Conservation (phyloP, 2,888 invertebrate species). For the Clusia tigrina region DNA sequence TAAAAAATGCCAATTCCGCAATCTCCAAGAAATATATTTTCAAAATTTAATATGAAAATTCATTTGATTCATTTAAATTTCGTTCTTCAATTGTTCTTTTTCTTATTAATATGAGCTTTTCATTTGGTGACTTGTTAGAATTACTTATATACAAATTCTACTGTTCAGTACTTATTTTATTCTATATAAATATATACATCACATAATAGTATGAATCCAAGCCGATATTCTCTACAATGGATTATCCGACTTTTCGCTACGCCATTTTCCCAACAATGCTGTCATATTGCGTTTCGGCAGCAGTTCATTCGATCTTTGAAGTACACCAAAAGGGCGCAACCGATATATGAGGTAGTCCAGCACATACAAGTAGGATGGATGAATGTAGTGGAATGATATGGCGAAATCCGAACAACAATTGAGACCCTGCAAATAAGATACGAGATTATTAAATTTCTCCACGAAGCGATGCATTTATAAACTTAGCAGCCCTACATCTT, state of each 20-base stretch:
- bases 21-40: too few relatives aligned
- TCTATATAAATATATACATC: too few relatives aligned
- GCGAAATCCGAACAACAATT: constrained; percentile 93
- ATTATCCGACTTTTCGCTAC: constrained; percentile 39
- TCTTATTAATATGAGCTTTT: too few relatives aligned
- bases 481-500: constrained; percentile 66
- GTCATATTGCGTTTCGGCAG: constrained; percentile 40
- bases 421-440: constrained; percentile 70
- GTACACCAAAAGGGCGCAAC: constrained; percentile 75
- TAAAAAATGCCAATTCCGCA: too few relatives aligned
- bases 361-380: constrained; percentile 92
- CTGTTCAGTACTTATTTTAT: too few relatives aligned
- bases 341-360: constrained; percentile 94
- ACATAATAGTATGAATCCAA: too few relatives aligned
- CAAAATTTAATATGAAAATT: too few relatives aligned
- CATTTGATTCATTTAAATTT: too few relatives aligned
- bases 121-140: too few relatives aligned
- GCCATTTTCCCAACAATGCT: constrained; percentile 38
- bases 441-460: not conserved
- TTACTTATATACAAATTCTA: too few relatives aligned
- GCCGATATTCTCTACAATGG: constrained; percentile 10
- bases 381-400: constrained; percentile 92
- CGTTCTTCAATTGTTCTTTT: too few relatives aligned
- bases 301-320: constrained; percentile 29
- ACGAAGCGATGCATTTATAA: not conserved